Evolutionary conservation across 2,797 vertebrate species (phyloP).

Genomic region (Echiichthys vipera): DNA sequence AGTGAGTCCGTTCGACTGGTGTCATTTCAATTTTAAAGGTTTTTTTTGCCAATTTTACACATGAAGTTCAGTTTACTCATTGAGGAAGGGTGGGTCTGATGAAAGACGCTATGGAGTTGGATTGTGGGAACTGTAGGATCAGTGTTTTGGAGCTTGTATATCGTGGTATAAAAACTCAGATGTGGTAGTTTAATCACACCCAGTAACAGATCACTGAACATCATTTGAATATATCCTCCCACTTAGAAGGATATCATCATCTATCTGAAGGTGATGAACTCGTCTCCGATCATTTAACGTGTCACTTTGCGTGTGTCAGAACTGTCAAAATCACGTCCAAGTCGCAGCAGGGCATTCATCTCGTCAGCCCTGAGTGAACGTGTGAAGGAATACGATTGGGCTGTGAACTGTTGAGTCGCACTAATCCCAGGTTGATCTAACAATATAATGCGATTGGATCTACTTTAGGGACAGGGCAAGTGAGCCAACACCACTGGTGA

Average conservation of each 20-base stretch:
- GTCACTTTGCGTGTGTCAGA: neutral
- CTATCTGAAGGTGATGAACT: neutral
- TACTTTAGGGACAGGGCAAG: neutral
- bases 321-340: neutral
- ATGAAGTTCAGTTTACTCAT: neutral
- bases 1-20: neutral
- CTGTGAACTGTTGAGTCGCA: constrained; percentile 28
- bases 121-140: neutral
- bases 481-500: neutral
- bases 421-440: constrained; percentile 60
- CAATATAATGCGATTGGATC: constrained; percentile 28
- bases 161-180: neutral
- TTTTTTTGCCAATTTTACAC: neutral
- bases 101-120: neutral
- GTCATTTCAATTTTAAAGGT: neutral
- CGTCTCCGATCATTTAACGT: neutral
- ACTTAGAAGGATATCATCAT: neutral
- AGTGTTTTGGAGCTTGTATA: too few species aligned
- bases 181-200: neutral
- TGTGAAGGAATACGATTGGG: constrained; percentile 18
- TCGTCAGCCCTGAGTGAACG: neutral
- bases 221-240: neutral
- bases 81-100: neutral
- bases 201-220: neutral
- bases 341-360: constrained; percentile 26